Conservation (phyloP, 2,888 invertebrate genomes). For the Xanthostigma xanthostigma region DNA sequence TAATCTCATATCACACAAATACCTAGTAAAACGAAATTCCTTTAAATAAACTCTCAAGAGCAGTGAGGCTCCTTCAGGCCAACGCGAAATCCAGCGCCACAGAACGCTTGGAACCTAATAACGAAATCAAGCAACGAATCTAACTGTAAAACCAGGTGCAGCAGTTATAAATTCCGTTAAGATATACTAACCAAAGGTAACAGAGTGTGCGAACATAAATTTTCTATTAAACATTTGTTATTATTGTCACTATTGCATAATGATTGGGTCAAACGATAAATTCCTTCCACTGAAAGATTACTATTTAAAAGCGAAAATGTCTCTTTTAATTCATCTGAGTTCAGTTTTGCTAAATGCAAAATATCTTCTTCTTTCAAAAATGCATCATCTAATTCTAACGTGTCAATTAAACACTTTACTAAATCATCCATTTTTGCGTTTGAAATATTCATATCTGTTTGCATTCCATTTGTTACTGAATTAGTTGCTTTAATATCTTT, state of each 20-base stretch:
- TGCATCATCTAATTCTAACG: constrained; percentile 8
- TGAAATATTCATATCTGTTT: not conserved
- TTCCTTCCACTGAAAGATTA: not conserved
- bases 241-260: not conserved
- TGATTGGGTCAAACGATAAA: not conserved
- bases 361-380: constrained; percentile 7
- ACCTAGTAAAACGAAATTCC: too few species aligned
- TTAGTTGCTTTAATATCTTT: not conserved
- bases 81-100: too few species aligned
- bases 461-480: constrained; percentile 1
- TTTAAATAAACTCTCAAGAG: too few species aligned
- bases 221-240: not conserved
- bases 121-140: too few species aligned
- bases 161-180: too few species aligned
- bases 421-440: constrained; percentile 7
- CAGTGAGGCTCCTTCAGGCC: too few species aligned
- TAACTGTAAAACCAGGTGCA: too few species aligned
- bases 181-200: too few species aligned
- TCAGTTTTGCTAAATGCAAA: constrained; percentile 5
- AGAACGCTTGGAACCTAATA: too few species aligned
- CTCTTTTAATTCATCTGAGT: not conserved
- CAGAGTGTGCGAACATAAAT: not conserved
- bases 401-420: constrained; percentile 6
- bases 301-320: not conserved
- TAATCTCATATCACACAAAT: too few species aligned